A percentile compares a stretch with the other conserved stretches of the same genome.
These are phyloP conservation scores for Pissodes strobi DNA, from an alignment of 1,140 invertebrate genomes.

Conservation along the genomic window DNA sequence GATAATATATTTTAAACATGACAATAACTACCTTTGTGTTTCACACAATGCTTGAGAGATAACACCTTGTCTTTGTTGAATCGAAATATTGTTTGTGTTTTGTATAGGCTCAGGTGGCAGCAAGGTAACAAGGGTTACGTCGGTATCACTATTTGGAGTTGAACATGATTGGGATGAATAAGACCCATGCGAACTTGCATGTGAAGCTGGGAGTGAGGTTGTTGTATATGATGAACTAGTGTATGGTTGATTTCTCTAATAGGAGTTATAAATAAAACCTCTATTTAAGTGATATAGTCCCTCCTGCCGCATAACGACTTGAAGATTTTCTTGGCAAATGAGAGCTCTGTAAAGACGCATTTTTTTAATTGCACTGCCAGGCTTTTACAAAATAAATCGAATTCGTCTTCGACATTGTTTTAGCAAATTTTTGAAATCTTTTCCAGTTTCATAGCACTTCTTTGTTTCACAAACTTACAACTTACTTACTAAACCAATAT, in stretches of 20 bases:
- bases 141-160: not conserved
- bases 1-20: too few relatives aligned
- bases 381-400: conserved; percentile 2
- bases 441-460: conserved; percentile 1
- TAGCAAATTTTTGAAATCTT: conserved; percentile 1
- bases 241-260: not conserved
- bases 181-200: not conserved
- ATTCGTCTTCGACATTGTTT: not conserved
- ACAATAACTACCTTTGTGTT: conserved; percentile 1
- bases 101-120: not conserved
- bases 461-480: not conserved
- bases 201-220: not conserved
- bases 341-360: not conserved
- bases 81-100: not conserved
- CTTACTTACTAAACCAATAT: too few relatives aligned
- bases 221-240: not conserved
- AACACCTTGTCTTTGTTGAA: not conserved
- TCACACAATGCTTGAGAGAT: conserved; percentile 1
- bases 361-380: conserved; percentile 5
- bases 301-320: not conserved
- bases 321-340: conserved; percentile 3
- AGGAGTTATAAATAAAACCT: not conserved
- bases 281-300: not conserved
- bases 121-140: not conserved
- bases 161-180: not conserved